A percentile compares a stretch with the other conserved stretches of the same genome.
phyloP scores from a whole-genome alignment of 2,113 vertebrate species.

The Pipa parva region DNA sequence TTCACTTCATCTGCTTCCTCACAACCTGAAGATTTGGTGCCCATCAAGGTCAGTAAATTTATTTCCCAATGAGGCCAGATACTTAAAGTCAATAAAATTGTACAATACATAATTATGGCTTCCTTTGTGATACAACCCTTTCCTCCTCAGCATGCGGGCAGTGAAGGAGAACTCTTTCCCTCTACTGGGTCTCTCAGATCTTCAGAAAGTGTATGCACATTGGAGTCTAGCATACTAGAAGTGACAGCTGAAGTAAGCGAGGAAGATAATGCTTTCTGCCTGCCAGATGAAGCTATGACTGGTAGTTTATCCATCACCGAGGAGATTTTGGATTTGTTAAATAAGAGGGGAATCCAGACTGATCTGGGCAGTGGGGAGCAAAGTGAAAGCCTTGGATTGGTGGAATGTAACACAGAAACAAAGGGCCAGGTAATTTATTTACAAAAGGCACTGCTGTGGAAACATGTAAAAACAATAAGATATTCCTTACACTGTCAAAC shows the following conservation, averaged over 20 bases:
- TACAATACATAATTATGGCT: not conserved
- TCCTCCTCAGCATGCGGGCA: slow-evolving; percentile 57
- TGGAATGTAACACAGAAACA: not conserved
- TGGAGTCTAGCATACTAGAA: slow-evolving; percentile 63
- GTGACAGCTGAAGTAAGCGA: slow-evolving; percentile 55
- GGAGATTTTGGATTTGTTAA: slow-evolving; percentile 80
- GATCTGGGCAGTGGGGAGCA: not conserved
- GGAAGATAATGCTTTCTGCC: slow-evolving; percentile 41
- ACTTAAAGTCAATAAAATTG: too few relatives aligned
- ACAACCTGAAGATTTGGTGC: not conserved
- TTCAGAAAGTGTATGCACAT: slow-evolving; percentile 52
- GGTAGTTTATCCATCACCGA: slow-evolving; percentile 76
- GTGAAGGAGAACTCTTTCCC: slow-evolving; percentile 67
- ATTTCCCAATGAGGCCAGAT: not conserved
- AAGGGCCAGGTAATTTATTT: slow-evolving; percentile 5
- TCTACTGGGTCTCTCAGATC: slow-evolving; percentile 50
- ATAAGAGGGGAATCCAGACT: slow-evolving; percentile 65
- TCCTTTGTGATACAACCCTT: not conserved
- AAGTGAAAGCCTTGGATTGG: not conserved
- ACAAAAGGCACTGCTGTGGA: not conserved
- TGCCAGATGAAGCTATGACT: slow-evolving; percentile 46
- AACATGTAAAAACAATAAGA: not conserved
- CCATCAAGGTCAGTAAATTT: slow-evolving; percentile 25
- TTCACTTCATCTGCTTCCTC: not conserved
- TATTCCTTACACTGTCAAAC: too few relatives aligned